A percentile compares a stretch with the other conserved stretches of the same genome.
These are phyloP conservation scores for Periplaneta americana DNA, from an alignment of 1,140 invertebrate genomes.

Conservation along the genomic window DNA sequence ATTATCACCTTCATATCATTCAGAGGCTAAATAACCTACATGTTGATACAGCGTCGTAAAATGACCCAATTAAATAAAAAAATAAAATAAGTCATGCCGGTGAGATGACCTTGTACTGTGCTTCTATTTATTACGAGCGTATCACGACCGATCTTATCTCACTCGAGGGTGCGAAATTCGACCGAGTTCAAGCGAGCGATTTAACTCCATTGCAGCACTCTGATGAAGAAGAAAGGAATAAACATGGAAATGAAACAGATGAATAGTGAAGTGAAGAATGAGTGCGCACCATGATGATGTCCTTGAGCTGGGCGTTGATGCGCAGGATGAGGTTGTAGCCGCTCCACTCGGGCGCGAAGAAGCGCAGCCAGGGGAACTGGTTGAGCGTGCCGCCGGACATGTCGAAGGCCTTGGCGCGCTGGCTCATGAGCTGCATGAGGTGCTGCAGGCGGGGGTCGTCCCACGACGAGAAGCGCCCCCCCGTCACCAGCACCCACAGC, in stretches of 20 bases:
- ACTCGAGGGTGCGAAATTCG: no score
- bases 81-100: no score
- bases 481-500: conserved; percentile 65
- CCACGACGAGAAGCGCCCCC: conserved; percentile 41
- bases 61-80: no score
- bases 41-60: no score
- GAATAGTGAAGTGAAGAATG: not conserved
- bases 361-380: conserved; percentile 63
- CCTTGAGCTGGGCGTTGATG: conserved; percentile 53
- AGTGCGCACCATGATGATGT: conserved; percentile 1
- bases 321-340: conserved; percentile 61
- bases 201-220: no score
- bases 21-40: no score
- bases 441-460: conserved; percentile 47
- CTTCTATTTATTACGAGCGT: no score
- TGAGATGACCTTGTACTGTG: no score
- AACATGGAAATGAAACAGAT: not conserved
- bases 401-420: conserved; percentile 42
- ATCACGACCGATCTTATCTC: no score
- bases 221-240: not conserved
- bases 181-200: no score
- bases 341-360: conserved; percentile 54
- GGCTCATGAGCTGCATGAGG: conserved; percentile 51
- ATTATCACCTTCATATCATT: no score
- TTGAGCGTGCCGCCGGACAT: conserved; percentile 62